Conservation (phyloP, 92 coral and sea anemone genomes). For the Paramuricea clavata region DNA sequence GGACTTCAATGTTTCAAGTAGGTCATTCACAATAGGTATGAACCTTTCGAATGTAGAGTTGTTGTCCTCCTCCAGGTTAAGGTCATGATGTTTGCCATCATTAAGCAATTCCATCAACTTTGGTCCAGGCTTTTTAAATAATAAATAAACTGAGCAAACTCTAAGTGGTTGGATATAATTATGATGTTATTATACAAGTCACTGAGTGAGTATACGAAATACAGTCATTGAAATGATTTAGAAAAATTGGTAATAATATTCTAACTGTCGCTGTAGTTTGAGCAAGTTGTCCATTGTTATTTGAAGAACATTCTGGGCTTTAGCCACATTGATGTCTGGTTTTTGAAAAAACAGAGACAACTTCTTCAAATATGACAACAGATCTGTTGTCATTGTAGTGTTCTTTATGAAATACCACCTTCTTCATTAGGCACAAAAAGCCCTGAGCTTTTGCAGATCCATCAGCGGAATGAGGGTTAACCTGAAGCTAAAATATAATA, state of each 20-base stretch:
- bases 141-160: too few species aligned
- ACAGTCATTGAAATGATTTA: too few species aligned
- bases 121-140: constrained; percentile 22
- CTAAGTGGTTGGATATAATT: too few species aligned
- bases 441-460: constrained; percentile 43
- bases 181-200: not conserved
- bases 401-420: not conserved
- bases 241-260: not conserved
- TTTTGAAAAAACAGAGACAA: constrained; percentile 34
- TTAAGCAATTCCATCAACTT: constrained; percentile 1
- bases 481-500: constrained; percentile 1
- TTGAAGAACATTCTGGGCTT: not conserved
- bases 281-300: not conserved
- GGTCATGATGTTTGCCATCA: not conserved
- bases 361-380: too few species aligned
- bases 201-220: too few species aligned
- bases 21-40: not conserved
- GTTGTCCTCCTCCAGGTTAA: not conserved
- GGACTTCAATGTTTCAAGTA: not conserved
- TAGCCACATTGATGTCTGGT: constrained; percentile 19
- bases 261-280: constrained; percentile 1
- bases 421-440: not conserved
- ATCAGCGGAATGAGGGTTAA: constrained; percentile 23
- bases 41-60: constrained; percentile 7
- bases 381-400: constrained; percentile 37